These are phyloP conservation scores for Gerris lacustris DNA, from an alignment of 2,888 invertebrate species.

Conservation along the genomic window DNA sequence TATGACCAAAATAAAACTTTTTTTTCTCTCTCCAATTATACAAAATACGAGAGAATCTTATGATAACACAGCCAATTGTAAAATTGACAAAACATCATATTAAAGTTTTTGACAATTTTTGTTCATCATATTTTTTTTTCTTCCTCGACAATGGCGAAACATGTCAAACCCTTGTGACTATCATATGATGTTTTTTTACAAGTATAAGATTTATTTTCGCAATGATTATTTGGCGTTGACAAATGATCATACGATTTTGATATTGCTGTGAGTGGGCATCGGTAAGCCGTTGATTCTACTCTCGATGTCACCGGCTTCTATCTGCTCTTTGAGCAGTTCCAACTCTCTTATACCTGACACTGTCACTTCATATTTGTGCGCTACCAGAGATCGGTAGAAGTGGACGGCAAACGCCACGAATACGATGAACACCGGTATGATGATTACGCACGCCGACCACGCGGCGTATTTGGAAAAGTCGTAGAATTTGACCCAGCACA, in stretches of 20 bases:
- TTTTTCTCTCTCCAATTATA: too few species aligned
- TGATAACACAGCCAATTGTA: too few species aligned
- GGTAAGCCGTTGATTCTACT: conserved; percentile 23
- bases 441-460: conserved; percentile 69
- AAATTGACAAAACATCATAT: too few species aligned
- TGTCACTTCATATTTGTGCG: conserved; percentile 70
- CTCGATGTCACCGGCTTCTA: conserved; percentile 41
- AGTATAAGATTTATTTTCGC: too few species aligned
- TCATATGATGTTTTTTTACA: too few species aligned
- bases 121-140: too few species aligned
- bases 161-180: too few species aligned
- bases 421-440: conserved; percentile 73
- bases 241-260: conserved; percentile 12
- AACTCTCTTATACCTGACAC: conserved; percentile 59
- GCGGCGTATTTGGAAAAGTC: conserved; percentile 70
- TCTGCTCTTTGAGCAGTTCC: conserved; percentile 59
- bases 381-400: conserved; percentile 80
- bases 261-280: conserved; percentile 5
- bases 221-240: too few species aligned
- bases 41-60: too few species aligned
- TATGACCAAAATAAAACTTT: too few species aligned
- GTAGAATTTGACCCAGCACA: conserved; percentile 92
- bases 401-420: conserved; percentile 82
- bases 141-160: too few species aligned
- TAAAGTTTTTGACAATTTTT: too few species aligned